Evolutionary conservation across 2,888 invertebrate species (phyloP).

Genomic region (Netelia melanura): DNA sequence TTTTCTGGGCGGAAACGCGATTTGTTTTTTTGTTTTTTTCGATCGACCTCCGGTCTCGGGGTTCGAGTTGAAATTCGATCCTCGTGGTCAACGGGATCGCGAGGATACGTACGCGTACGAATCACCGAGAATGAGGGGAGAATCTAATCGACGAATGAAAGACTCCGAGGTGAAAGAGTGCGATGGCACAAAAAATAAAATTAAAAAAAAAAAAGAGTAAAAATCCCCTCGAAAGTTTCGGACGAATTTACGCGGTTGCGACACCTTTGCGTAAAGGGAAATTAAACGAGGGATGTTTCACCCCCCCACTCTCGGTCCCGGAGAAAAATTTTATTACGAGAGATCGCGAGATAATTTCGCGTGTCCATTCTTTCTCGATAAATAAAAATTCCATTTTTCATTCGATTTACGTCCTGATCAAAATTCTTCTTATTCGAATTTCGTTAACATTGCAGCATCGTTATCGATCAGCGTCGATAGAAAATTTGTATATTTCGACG

Average conservation of each 20-base stretch:
- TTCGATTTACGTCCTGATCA: background rate
- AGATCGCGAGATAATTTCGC: conserved; percentile 20
- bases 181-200: background rate
- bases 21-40: no score
- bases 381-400: background rate
- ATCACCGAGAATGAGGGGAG: conserved; percentile 4
- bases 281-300: conserved; percentile 10
- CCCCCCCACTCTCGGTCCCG: background rate
- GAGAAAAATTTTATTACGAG: background rate
- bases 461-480: no score
- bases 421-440: background rate
- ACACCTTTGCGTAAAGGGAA: conserved; percentile 41
- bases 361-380: background rate
- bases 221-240: no score
- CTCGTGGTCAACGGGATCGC: background rate
- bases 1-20: no score
- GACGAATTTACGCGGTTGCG: conserved; percentile 43
- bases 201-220: background rate
- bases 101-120: no score
- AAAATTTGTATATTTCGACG: background rate
- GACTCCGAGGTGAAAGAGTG: background rate
- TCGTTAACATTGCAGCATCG: background rate
- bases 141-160: conserved; percentile 41
- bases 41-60: no score
- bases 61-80: conserved; percentile 37